Conservation (phyloP, 2,797 vertebrate genomes). For the Myotis daubentonii region DNA sequence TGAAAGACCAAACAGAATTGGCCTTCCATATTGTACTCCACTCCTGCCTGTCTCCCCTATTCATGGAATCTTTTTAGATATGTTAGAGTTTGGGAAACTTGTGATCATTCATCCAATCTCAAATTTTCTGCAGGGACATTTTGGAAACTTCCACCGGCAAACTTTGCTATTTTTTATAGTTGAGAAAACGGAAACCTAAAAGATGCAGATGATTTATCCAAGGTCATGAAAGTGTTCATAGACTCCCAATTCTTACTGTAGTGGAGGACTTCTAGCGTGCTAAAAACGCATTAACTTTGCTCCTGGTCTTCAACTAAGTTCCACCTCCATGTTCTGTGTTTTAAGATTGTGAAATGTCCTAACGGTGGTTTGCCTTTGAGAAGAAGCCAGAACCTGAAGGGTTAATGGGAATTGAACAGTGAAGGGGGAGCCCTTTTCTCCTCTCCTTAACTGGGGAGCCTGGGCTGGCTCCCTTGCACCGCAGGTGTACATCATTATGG, state of each 20-base stretch:
- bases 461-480: slow-evolving; percentile 25
- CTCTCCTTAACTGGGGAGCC: slow-evolving; percentile 43
- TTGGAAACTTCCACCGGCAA: background rate
- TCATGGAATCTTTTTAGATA: background rate
- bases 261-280: background rate
- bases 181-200: slow-evolving; percentile 42
- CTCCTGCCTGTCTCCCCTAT: background rate
- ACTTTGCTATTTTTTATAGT: background rate
- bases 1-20: background rate
- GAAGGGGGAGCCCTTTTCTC: background rate
- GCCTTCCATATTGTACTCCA: background rate
- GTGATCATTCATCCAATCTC: background rate
- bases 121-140: background rate
- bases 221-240: background rate
- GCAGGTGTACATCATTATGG: slow-evolving; percentile 73
- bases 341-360: background rate
- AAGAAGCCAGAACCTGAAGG: slow-evolving; percentile 52
- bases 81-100: background rate
- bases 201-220: background rate
- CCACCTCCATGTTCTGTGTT: background rate
- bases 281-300: background rate
- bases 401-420: slow-evolving; percentile 65
- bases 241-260: background rate
- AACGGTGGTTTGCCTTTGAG: slow-evolving; percentile 39
- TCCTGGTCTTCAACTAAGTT: background rate